These are phyloP conservation scores for Odontophorus gujanensis DNA, from an alignment of 2,113 vertebrate species.

Conservation along the genomic window DNA sequence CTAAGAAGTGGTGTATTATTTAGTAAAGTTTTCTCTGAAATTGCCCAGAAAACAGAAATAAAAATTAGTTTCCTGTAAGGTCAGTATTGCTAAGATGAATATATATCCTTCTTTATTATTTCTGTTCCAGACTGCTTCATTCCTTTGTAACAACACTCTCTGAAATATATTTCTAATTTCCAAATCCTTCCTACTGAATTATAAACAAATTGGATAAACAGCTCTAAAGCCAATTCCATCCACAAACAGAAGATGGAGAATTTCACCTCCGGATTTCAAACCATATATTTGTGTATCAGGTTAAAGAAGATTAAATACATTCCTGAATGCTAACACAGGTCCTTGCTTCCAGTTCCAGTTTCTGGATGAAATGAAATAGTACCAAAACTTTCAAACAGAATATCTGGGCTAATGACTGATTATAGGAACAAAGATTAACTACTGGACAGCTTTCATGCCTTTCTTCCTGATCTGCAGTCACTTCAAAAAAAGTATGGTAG, in stretches of 20 bases:
- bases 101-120: conserved; percentile 50
- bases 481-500: not conserved
- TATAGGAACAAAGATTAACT: not conserved
- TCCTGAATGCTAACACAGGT: not conserved
- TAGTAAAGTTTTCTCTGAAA: conserved; percentile 1
- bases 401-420: accelerated
- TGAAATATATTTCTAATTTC: conserved; percentile 46
- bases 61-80: conserved; percentile 8
- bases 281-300: not conserved
- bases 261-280: not conserved
- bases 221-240: not conserved
- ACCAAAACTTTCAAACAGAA: no score
- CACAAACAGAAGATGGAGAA: not conserved
- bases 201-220: conserved; percentile 47
- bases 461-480: not conserved
- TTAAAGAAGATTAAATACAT: not conserved
- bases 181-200: conserved; percentile 18
- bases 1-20: conserved; percentile 9
- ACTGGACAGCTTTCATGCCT: not conserved
- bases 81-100: conserved; percentile 15
- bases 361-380: conserved; percentile 3
- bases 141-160: conserved; percentile 35
- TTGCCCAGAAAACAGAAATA: conserved; percentile 29
- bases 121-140: conserved; percentile 18
- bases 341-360: not conserved